Percentiles rank a stretch among this genome's conserved stretches.
Evolutionary conservation across 2,888 invertebrate genomes (phyloP).

Genomic region (Laothoe populi): DNA sequence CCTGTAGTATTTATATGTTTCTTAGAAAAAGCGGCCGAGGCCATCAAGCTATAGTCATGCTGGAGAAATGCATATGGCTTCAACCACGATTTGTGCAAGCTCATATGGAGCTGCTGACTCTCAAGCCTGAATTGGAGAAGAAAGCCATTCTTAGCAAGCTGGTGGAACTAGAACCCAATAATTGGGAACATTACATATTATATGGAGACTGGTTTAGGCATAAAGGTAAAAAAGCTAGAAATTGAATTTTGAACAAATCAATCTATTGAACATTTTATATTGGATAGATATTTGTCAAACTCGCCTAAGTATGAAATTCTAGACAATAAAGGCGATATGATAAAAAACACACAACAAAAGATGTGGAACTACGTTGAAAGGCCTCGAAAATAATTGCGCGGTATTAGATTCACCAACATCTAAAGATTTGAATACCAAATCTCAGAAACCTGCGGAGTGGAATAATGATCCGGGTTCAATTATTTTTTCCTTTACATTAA

Average conservation of each 20-base stretch:
- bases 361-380: background rate
- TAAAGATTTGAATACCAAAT: constrained; percentile 5
- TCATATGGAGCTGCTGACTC: constrained; percentile 87
- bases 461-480: constrained; percentile 13
- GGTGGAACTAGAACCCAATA: constrained; percentile 86
- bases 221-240: constrained; percentile 79
- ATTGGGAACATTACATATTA: constrained; percentile 89
- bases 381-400: constrained; percentile 15
- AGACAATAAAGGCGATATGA: constrained; percentile 7
- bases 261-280: too few relatives aligned
- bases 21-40: constrained; percentile 87
- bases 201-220: constrained; percentile 89
- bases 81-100: constrained; percentile 89
- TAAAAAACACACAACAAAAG: constrained; percentile 17
- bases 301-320: too few relatives aligned
- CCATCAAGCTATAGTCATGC: constrained; percentile 86
- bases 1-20: background rate
- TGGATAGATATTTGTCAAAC: too few relatives aligned
- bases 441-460: background rate
- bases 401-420: constrained; percentile 22
- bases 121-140: constrained; percentile 84
- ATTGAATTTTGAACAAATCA: constrained; percentile 2
- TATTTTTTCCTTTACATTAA: constrained; percentile 23
- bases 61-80: constrained; percentile 87
- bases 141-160: constrained; percentile 85